A percentile compares a stretch with the other conserved stretches of the same genome.
Conservation (phyloP, 1,140 invertebrate genomes). For the Ganaspis sp. region DNA sequence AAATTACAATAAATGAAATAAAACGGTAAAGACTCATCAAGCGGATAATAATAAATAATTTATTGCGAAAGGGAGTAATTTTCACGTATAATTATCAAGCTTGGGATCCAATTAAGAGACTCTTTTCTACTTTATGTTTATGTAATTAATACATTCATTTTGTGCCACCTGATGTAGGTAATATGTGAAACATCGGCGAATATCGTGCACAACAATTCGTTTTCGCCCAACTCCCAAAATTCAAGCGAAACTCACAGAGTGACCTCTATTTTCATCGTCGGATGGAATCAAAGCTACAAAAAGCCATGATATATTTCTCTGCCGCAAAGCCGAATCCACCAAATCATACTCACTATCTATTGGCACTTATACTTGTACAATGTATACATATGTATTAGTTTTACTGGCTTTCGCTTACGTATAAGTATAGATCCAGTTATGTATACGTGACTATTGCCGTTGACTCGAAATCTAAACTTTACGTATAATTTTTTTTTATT, state of each 20-base stretch:
- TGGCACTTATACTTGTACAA: not conserved
- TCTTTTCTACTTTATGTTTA: not conserved
- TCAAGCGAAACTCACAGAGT: slow-evolving; percentile 34
- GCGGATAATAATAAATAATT: not conserved
- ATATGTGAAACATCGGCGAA: slow-evolving; percentile 1
- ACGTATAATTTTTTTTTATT: no score
- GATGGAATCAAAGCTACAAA: slow-evolving; percentile 55
- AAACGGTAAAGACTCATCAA: no score
- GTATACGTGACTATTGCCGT: no score
- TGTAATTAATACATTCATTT: slow-evolving; percentile 26
- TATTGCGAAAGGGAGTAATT: not conserved
- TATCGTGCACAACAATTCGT: not conserved
- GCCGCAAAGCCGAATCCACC: slow-evolving; percentile 54
- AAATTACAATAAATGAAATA: no score
- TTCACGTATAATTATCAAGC: not conserved
- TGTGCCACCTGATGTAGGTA: not conserved
- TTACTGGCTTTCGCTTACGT: not conserved
- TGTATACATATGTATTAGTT: not conserved
- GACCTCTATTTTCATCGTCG: slow-evolving; percentile 51
- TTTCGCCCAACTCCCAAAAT: not conserved
- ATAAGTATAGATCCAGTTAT: not conserved
- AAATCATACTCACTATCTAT: slow-evolving; percentile 47
- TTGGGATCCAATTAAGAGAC: not conserved
- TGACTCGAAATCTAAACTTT: no score
- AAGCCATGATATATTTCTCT: slow-evolving; percentile 53